Evolutionary conservation across 30 jellyfish, hydroid and myxozoan species (phyloP), one percentile per base, ranked within the genome.

Genomic region (Hydractinia symbiolongicarpus): DNA sequence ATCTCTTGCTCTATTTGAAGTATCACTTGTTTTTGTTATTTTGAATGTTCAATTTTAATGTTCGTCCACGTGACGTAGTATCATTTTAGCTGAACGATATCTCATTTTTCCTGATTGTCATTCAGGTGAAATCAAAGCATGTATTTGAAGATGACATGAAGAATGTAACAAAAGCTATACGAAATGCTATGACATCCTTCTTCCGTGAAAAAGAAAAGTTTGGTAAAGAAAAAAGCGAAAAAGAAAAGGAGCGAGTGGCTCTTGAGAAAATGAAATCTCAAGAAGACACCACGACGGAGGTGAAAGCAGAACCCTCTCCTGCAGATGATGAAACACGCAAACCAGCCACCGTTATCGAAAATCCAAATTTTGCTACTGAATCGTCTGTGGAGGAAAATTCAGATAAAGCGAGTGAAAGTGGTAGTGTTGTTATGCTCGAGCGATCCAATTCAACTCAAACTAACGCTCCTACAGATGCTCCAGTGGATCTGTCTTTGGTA

Each of bases 141-240:
- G 61, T 79, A 5, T 66, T 61, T 61, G 87, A 64, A 58, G 87
- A 79, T 30, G 87, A 79, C 44, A 53, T 67, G 69, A n/a, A 49
- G 14, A 79, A 79, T 53, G 87, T 79, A 11, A 20, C 64, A 7
- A 79, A 79, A 79, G 87, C 87, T 21, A 79, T 79, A 14, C 87
- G 82, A n/a, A 62, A 67, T 40, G 87, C 73, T 19, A 20, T 79
- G 53, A 40, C 15, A 50, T 60, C 40, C 50, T 79, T 30, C 73
- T 21, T 30, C 21, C 87, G 82, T 19, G 87, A 79, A 30, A 62
- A 66, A 61, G 87, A 79, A 55, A 79, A 79, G 83, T 21, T 64
- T 4, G 81, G 66, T 50, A 62, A 60, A 9, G 76, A 6, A 17
- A 9, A 17, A 30, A 8, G 53, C 10, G 60, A 10, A 72, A 21